Percentiles rank a stretch among this genome's conserved stretches.
phyloP scores from a whole-genome alignment of 2,888 invertebrate genomes.

The Mimas tiliae region DNA sequence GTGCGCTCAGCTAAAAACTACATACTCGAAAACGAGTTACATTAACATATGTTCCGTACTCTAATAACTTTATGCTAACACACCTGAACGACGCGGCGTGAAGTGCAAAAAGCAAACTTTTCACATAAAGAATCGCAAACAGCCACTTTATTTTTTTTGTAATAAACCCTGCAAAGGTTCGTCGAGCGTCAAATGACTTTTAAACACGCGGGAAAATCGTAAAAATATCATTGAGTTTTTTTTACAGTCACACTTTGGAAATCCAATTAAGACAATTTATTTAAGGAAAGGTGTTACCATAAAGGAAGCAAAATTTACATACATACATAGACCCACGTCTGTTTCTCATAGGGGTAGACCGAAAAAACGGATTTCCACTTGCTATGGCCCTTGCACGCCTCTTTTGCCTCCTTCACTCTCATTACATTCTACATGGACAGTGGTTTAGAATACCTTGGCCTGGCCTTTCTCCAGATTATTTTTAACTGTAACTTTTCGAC shows the following conservation, averaged over 20 bases:
- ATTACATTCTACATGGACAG: too few relatives aligned
- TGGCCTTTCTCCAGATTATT: too few relatives aligned
- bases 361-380: too few relatives aligned
- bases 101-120: conserved; percentile 9
- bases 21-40: background rate
- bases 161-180: background rate
- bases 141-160: background rate
- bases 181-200: background rate
- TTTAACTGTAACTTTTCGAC: too few relatives aligned
- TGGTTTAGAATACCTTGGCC: too few relatives aligned
- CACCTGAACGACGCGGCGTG: background rate
- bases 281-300: too few relatives aligned
- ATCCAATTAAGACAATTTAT: background rate
- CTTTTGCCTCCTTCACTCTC: too few relatives aligned
- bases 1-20: background rate
- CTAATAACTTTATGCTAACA: conserved; percentile 3
- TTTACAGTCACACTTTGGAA: background rate
- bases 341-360: too few relatives aligned
- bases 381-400: too few relatives aligned
- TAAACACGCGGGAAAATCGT: background rate
- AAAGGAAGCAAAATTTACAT: too few relatives aligned
- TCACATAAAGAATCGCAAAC: conserved; percentile 14
- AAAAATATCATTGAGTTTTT: background rate
- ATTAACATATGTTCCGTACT: background rate
- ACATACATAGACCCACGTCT: too few relatives aligned